Base-by-base conservation (phyloP, 2,113 vertebrate genomes). In the Pao palembangensis region DNA sequence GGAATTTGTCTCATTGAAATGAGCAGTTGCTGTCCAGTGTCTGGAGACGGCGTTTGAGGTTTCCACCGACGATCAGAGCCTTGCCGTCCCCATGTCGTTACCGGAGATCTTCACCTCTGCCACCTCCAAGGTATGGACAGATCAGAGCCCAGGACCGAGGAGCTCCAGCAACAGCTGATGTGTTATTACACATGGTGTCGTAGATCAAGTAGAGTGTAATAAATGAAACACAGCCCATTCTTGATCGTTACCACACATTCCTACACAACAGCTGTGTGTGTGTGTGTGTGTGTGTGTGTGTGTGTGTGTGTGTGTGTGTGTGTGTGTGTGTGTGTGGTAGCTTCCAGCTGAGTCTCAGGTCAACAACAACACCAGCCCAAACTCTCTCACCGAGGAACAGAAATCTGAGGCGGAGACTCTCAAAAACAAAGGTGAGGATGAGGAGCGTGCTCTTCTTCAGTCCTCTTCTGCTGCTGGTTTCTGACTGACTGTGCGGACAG, bases 1-100 rank as follows among this genome's bases (percentile, higher is more conserved):
- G 3, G n/a, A 17, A 4, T 1, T 3, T 13, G 0, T n/a, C 8
- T 20, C 19, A 21, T 21, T 42, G 23, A 28, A 17, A 1, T 4
- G 11, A 13, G 18, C 80, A 99, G 97, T 99, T 51, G 96, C 97
- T 16, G 93, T 96, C 76, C 97, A 99, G 85, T 98, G 96, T 90
- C 88, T 99, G 85, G 97, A 99, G 83, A 98, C 96, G 0, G 96
- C 96, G 0, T 99, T 97, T 6, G 92, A 94, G 0, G 91, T 99
- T 55, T 94, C 96, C 0, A 76, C 91, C 16, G 95, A 96, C 0
- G 95, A 98, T 78, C 85, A 83, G 16, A 91, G 80, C 65, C 89
- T 98, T 0, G 92, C 93, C 0, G 87, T 98, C 17, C 83, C 90
- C 13, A 76, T 93, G 58, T 93, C 91, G 8, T 92, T 98, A 18